These are phyloP conservation scores for Microcebus tavaratra DNA, from an alignment of 2,113 vertebrate species.

Conservation along the genomic window DNA sequence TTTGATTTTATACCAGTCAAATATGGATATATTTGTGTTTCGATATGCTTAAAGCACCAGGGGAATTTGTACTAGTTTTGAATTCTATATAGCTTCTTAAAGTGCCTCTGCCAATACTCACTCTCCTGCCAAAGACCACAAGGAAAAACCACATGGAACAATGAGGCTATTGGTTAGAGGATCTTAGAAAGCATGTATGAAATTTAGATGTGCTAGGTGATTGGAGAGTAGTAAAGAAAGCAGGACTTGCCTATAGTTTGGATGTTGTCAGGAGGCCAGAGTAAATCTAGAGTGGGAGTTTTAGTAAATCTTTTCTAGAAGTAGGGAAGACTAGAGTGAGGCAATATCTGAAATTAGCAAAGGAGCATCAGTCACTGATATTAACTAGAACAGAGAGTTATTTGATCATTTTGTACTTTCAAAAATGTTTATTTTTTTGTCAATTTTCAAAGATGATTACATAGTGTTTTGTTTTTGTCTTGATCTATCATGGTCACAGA, in stretches of 20 bases:
- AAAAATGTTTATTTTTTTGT: background rate
- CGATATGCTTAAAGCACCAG: background rate
- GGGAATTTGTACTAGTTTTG: background rate
- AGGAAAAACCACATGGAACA: background rate
- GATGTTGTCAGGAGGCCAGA: background rate
- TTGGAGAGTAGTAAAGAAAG: background rate
- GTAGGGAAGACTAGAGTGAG: background rate
- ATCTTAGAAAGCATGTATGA: background rate
- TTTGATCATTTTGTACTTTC: background rate
- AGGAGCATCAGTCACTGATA: background rate
- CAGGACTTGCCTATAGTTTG: background rate
- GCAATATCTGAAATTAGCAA: background rate
- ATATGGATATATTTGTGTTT: background rate
- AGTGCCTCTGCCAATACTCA: background rate
- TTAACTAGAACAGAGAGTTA: background rate
- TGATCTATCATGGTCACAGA: background rate
- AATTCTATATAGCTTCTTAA: background rate
- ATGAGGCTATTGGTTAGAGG: background rate
- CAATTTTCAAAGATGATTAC: background rate
- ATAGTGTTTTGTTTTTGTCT: background rate
- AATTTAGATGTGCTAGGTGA: background rate
- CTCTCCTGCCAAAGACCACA: background rate
- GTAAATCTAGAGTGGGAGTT: background rate
- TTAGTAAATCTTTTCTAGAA: background rate
- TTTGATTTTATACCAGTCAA: background rate